Base-by-base conservation (phyloP, 2,888 invertebrate genomes). In the Panzeria rudis region DNA sequence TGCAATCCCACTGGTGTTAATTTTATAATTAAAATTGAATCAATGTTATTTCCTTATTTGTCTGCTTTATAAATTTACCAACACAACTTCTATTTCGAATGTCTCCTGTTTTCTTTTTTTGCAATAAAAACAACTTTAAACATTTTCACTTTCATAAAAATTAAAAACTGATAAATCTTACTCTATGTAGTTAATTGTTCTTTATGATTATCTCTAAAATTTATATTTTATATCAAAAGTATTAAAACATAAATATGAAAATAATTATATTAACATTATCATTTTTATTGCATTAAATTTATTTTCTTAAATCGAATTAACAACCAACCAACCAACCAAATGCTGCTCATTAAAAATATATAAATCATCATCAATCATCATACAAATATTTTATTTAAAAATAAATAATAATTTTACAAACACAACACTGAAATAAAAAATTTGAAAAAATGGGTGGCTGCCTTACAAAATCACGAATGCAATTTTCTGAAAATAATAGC, bases 401-500 rank as follows among this genome's bases (percentile, higher is more conserved):
- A 61, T 25, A 68, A 47, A 29, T 25, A 47, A 61, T 47, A 47
- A 47, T 64, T 32, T 47, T 41, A 80, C 72, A 84, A 83, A 83
- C 87, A 85, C 56, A 73, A 84, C 77, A 86, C 71, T 80, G 50
- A 72, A 50, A 68, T 35, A 71, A 61, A 20, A 76, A 69, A 23
- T 44, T 7, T 15, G 32, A 72, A 38, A 78, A 59, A 54, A 71
- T 76, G 66, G 68, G 25, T 78, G 66, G 38, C 38, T 41, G 11
- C 29, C 3, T 15, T 13, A 1, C 0, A 20, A 54, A 68, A 35
- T 29, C 52, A 38, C 50, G 66, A 59, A 50, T 75, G 66, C 35
- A 38, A 66, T 72, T 83, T 79, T 72, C 64, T 66, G 66, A 0
- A 29, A 71, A 41, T 29, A 84, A 77, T 95, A 98, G 98, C 98